A percentile compares a stretch with the other conserved stretches of the same genome.
These are phyloP conservation scores for Sarcophaga peregrina DNA, from an alignment of 1,140 invertebrate species.

Conservation along the genomic window DNA sequence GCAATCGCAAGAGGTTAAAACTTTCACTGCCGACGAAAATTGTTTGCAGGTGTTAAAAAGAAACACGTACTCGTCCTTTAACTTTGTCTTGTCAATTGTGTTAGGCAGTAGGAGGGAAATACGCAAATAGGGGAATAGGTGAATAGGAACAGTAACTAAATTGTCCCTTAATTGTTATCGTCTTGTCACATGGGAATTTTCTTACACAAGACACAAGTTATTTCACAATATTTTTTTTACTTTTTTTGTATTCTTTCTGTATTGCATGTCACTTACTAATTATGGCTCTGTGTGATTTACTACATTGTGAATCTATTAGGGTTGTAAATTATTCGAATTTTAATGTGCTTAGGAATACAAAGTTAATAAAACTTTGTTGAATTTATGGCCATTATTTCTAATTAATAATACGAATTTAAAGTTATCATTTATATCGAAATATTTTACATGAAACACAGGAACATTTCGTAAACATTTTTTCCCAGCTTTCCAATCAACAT, in stretches of 20 bases:
- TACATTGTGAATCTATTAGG: background rate
- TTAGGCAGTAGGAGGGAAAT: background rate
- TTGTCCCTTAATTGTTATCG: slow-evolving; percentile 8
- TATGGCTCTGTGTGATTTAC: slow-evolving; percentile 18
- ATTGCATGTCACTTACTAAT: slow-evolving; percentile 33
- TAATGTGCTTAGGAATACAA: too few species aligned
- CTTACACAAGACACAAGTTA: background rate
- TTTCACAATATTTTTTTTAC: background rate
- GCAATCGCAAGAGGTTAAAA: background rate
- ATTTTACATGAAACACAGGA: too few species aligned
- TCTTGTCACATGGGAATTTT: slow-evolving; percentile 28
- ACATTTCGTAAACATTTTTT: too few species aligned
- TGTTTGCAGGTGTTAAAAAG: slow-evolving; percentile 31
- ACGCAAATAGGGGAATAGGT: too few species aligned
- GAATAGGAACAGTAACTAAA: background rate
- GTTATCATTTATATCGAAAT: too few species aligned
- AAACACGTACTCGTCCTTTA: slow-evolving; percentile 17
- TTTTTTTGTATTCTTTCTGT: background rate
- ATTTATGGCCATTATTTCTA: too few species aligned
- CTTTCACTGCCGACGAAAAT: background rate
- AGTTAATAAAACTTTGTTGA: too few species aligned
- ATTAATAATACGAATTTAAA: too few species aligned
- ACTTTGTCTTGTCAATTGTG: background rate
- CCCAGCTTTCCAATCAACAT: too few species aligned
- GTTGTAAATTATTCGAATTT: too few species aligned